Evolutionary conservation across 2,797 vertebrate genomes (phyloP).

Genomic region (Pipistrellus pipistrellus): DNA sequence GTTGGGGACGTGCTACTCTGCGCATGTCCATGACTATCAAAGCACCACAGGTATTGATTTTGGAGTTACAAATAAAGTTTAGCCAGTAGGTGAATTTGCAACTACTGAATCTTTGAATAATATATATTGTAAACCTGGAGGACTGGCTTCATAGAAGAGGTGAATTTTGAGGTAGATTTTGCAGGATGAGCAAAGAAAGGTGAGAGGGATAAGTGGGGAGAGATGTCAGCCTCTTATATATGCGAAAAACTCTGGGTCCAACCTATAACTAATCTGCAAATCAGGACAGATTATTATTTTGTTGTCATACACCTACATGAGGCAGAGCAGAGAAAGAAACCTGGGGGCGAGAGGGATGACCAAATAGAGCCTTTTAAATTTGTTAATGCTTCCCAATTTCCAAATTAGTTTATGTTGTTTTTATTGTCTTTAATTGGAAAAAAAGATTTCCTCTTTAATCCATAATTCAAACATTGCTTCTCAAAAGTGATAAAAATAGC

Average conservation of each 20-base stretch:
- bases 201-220: background rate
- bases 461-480: slow-evolving; percentile 74
- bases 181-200: background rate
- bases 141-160: background rate
- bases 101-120: background rate
- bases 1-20: background rate
- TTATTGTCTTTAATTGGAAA: slow-evolving; percentile 66
- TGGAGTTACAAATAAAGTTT: background rate
- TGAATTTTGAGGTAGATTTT: background rate
- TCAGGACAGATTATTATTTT: slow-evolving; percentile 50
- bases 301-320: background rate
- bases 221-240: background rate
- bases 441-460: slow-evolving; percentile 69
- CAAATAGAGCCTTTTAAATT: slow-evolving; percentile 19
- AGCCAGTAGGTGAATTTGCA: background rate
- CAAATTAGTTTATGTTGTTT: slow-evolving; percentile 57
- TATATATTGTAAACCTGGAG: background rate
- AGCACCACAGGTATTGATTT: background rate
- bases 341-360: background rate
- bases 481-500: slow-evolving; percentile 80
- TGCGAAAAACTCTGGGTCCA: background rate
- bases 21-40: background rate
- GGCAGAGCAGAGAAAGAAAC: background rate
- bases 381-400: background rate
- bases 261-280: slow-evolving; percentile 5